phyloP scores from a whole-genome alignment of 2,113 vertebrate genomes.

The Siniperca chuatsi region DNA sequence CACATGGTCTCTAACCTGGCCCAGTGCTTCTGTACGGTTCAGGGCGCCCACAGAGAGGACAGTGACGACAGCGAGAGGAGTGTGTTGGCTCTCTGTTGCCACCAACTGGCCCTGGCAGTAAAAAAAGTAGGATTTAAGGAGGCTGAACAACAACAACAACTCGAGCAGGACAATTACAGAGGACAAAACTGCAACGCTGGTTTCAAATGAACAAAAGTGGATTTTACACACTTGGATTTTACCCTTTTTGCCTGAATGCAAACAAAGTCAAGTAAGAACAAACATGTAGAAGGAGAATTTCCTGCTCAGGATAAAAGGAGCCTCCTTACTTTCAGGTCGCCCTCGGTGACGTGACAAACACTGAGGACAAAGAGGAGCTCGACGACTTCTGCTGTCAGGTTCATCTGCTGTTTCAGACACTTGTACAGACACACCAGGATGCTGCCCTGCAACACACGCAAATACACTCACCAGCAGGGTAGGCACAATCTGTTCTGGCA shows the following conservation, averaged over 20 bases:
- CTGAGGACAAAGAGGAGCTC: slow-evolving; percentile 44
- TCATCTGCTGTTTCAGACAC: slow-evolving; percentile 31
- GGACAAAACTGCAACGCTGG: neutral
- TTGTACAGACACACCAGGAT: slow-evolving; percentile 2
- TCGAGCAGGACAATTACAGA: neutral
- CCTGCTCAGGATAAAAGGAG: neutral
- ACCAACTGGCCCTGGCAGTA: slow-evolving; percentile 23
- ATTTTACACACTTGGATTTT: neutral
- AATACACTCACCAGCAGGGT: neutral
- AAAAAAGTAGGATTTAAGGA: neutral
- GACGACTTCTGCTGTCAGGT: slow-evolving; percentile 33
- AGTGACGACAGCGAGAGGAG: slow-evolving; percentile 38
- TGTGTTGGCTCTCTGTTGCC: slow-evolving; percentile 15
- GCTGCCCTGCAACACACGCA: slow-evolving; percentile 55
- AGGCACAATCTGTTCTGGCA: neutral
- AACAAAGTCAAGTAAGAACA: neutral
- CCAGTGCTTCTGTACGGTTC: neutral
- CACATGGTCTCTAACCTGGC: slow-evolving; percentile 75
- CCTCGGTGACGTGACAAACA: slow-evolving; percentile 40
- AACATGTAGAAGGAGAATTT: neutral
- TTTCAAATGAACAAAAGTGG: neutral
- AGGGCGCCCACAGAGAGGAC: slow-evolving; percentile 71
- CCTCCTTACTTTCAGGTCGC: slow-evolving; percentile 58
- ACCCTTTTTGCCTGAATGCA: neutral
- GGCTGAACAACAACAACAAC: neutral